Base-by-base conservation (phyloP, 2,797 vertebrate species). In the Vipera ursinii region DNA sequence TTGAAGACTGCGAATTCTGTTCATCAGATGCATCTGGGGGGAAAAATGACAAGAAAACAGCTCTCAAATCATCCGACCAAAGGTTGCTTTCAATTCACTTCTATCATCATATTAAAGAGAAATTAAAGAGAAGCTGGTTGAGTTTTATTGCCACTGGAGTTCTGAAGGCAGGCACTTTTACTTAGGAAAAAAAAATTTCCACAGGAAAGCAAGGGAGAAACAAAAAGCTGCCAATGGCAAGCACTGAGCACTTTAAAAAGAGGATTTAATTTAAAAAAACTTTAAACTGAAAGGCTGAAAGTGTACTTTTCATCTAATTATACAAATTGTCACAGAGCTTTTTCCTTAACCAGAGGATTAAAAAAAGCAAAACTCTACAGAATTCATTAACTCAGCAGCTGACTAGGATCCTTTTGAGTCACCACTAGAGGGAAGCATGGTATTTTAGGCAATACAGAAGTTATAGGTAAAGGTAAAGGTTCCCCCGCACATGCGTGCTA, bases 1-100 rank as follows among this genome's bases (percentile, higher is more conserved):
- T 92, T 9, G 98, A 98, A 91, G 98, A 98, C n/a, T 98, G 97
- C 94, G 97, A 97, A 97, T 96, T 98, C 97, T 99, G 99, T 96
- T 98, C 98, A 26, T 98, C 98, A 51, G 97, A 98, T 94, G 97
- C 96, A 94, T 97, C 98, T 98, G 95, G 89, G 96, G 95, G 89
- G 96, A 7, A 51, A 61, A 88, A 85, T 92, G 15, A 7, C 32
- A 87, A 51, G 20, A 24, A 90, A 32, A 73, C 22, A 0, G 13
- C 7, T 55, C n/a, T 61, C 12, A 59, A 22, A 88, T 38, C 87
- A 94, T 15, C 51, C 88, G 59, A 28, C 89, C 15, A 91, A 85
- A 59, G 55, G 85, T 22, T 90, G 14, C 15, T 94, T 92, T 88
- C 20, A 56, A 14, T 14, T 13, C 20, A 2, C 17, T 24, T 12